Evolutionary conservation across 2,113 vertebrate species (phyloP).

Genomic region (Calyptomena viridis): DNA sequence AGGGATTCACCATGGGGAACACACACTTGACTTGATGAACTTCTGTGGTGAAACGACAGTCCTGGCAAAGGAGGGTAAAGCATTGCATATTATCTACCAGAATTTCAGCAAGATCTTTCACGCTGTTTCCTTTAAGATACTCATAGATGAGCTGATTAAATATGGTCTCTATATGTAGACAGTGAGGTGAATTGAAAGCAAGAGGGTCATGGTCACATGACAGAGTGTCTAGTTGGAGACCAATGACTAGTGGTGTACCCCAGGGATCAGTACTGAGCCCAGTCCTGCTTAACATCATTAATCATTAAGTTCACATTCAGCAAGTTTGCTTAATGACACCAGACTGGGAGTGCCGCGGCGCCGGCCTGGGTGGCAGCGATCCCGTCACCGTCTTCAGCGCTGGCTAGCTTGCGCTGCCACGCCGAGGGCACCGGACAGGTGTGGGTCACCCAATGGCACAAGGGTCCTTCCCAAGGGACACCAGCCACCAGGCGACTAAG

Average conservation of each 20-base stretch:
- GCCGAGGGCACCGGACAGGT: too few species aligned
- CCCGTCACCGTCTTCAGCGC: too few species aligned
- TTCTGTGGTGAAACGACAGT: neutral
- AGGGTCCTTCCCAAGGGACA: too few species aligned
- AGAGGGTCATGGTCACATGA: neutral
- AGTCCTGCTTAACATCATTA: neutral
- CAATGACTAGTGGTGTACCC: fast-evolving
- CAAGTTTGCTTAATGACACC: neutral
- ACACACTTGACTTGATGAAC: neutral
- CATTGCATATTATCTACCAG: too few species aligned
- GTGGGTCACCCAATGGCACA: too few species aligned
- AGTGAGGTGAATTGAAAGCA: neutral
- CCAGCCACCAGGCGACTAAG: too few species aligned
- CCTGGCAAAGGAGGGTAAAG: neutral
- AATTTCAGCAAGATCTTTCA: neutral
- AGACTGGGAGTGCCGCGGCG: too few species aligned
- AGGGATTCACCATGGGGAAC: neutral
- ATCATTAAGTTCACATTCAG: neutral
- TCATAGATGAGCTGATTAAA: neutral
- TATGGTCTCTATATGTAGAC: neutral
- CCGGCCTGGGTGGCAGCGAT: too few species aligned
- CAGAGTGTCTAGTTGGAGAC: neutral
- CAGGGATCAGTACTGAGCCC: neutral
- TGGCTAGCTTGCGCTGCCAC: too few species aligned
- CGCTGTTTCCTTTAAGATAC: neutral